Conservation (phyloP, 2,797 vertebrate species). For the Pipistrellus kuhlii region DNA sequence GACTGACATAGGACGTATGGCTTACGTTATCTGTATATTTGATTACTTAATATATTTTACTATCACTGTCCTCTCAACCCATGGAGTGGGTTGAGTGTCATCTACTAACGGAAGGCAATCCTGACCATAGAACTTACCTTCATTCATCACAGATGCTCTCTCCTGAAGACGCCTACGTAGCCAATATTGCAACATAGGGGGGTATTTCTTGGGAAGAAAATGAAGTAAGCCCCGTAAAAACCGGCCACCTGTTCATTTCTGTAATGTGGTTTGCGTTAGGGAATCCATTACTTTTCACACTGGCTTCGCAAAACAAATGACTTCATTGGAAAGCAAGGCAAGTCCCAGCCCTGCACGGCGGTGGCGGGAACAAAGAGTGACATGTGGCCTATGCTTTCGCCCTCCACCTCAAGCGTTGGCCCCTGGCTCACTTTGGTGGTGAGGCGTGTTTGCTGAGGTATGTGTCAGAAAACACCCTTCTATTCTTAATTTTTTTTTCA, state of each 20-base stretch:
- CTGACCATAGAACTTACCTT: background rate
- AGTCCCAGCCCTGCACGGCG: background rate
- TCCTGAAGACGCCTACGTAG: background rate
- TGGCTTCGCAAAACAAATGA: slow-evolving; percentile 70
- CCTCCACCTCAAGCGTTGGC: background rate
- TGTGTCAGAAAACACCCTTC: background rate
- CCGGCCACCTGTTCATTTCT: slow-evolving; percentile 65
- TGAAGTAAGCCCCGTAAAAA: slow-evolving; percentile 46
- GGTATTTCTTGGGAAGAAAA: background rate
- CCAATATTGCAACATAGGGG: background rate
- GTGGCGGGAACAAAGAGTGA: background rate
- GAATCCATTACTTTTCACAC: slow-evolving; percentile 66
- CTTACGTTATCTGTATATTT: background rate
- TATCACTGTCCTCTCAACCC: background rate
- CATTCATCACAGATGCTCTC: background rate
- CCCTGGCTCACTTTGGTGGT: background rate
- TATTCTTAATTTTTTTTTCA: background rate
- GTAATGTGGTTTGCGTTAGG: slow-evolving; percentile 36
- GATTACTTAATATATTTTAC: background rate
- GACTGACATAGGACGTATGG: background rate
- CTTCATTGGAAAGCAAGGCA: slow-evolving; percentile 74
- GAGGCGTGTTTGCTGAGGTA: background rate
- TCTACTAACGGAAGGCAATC: background rate
- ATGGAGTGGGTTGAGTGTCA: background rate
- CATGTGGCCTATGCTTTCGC: background rate